Conservation (phyloP, 23 tunicate genomes). For the Trididemnum clinides region DNA sequence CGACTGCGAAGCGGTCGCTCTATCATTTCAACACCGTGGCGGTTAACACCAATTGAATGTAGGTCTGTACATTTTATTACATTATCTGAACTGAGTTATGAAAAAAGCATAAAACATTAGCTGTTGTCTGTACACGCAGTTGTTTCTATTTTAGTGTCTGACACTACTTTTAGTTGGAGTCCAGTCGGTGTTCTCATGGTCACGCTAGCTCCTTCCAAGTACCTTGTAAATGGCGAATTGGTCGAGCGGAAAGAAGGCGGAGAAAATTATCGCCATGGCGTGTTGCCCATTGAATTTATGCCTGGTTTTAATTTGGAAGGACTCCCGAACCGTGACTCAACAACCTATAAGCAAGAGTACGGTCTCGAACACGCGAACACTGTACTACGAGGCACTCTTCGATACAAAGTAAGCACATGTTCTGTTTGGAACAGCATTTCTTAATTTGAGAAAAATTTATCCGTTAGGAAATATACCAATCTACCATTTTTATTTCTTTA, state of each 20-base stretch:
- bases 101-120: conserved; percentile 1
- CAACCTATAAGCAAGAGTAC: conserved; percentile 77
- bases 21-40: no score
- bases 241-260: conserved; percentile 74
- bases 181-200: conserved; percentile 87
- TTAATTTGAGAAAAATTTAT: no score
- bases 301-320: conserved; percentile 97
- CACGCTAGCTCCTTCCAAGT: conserved; percentile 81
- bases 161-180: conserved; percentile 86
- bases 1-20: no score
- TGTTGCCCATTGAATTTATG: conserved; percentile 63
- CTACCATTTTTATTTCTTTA: no score
- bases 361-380: conserved; percentile 66
- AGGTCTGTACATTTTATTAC: not conserved
- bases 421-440: no score
- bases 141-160: no score
- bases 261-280: conserved; percentile 58
- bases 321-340: conserved; percentile 94
- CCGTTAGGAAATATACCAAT: no score
- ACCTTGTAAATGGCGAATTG: conserved; percentile 59
- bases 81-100: not conserved
- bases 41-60: no score
- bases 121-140: not conserved
- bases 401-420: conserved; percentile 81
- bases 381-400: conserved; percentile 83